Conservation (phyloP, 1,140 invertebrate species). For the Megalonaias nervosa region DNA sequence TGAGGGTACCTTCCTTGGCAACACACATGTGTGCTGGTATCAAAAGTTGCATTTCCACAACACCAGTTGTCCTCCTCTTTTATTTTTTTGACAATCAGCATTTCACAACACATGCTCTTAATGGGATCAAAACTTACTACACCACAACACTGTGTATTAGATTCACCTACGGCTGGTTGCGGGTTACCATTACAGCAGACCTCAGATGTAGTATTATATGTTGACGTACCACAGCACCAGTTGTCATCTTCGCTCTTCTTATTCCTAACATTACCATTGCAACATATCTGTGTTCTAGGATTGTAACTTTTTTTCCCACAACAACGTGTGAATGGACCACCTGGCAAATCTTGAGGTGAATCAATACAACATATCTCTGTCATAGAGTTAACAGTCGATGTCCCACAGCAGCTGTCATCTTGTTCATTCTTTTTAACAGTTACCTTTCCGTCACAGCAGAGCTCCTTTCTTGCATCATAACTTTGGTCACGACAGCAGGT, state of each 20-base stretch:
- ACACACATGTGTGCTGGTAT: slow-evolving; percentile 27
- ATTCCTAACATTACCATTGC: slow-evolving; percentile 15
- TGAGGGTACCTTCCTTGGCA: slow-evolving; percentile 17
- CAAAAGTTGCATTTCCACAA: slow-evolving; percentile 28
- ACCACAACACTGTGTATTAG: slow-evolving; percentile 27
- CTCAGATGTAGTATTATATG: slow-evolving; percentile 22
- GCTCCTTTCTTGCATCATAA: slow-evolving; percentile 20
- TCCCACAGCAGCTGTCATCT: slow-evolving; percentile 32
- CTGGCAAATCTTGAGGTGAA: slow-evolving; percentile 22
- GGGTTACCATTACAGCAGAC: slow-evolving; percentile 29
- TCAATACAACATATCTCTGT: slow-evolving; percentile 32
- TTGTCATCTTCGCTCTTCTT: slow-evolving; percentile 29
- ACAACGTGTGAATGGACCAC: slow-evolving; percentile 25
- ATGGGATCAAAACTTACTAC: slow-evolving; percentile 19
- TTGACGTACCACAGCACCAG: slow-evolving; percentile 28
- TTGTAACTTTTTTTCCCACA: slow-evolving; percentile 30
- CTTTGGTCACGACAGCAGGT: slow-evolving; percentile 30
- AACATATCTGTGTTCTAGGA: slow-evolving; percentile 26
- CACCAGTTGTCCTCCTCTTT: slow-evolving; percentile 31
- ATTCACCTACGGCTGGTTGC: slow-evolving; percentile 11
- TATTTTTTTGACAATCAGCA: slow-evolving; percentile 9
- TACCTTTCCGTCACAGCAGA: slow-evolving; percentile 22
- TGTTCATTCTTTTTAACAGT: slow-evolving; percentile 16
- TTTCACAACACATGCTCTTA: slow-evolving; percentile 25
- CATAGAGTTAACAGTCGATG: slow-evolving; percentile 20